Evolutionary conservation across 2,888 invertebrate species (phyloP), one percentile per base, ranked within the genome.

Genomic region (Orthosia gracilis): DNA sequence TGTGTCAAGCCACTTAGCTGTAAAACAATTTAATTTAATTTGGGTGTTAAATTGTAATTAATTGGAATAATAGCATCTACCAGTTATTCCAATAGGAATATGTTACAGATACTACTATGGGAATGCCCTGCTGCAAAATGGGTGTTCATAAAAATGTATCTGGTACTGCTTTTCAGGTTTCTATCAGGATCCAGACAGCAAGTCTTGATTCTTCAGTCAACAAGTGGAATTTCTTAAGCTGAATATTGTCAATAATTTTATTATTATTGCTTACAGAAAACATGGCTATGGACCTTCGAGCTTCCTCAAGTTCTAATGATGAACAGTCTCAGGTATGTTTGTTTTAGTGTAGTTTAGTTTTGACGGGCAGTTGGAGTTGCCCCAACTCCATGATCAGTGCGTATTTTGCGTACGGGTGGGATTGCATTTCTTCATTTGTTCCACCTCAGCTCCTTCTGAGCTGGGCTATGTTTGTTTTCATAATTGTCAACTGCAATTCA

Each of bases 251-350:
- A 45, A 3, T 40, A 5, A 54, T 40, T 21, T 26, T 17, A 15
- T 9, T 21, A n/a, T 45, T 54, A 13, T 50, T 61, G 13, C 49
- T 82, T 77, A 18, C 83, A 83, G 71, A 66, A 40, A 40, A 31
- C n/a, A 0, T 12, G 59, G 45, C 50, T 21, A 81, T 81, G 80
- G 69, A 80, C 18, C 52, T 26, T 1, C 1, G 1, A 66, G 55
- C 45, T 40, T 5, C 67, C 9, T 59, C 61, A 11, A 63, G 17
- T 49, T 12, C 66, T 31, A 21, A 26, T 45, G 69, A 64, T 4
- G 74, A 69, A 3, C 21, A 18, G 59, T 5, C 47, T 31, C 69
- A 64, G 69, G 80, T 81, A 67, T 40, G 11, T 40, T 40, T 26
- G 26, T 26, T 26, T 26, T 26, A 26, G 26, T 26, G 3, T 26